Evolutionary conservation across 2,797 vertebrate genomes (phyloP), one percentile per base, ranked within the genome.

Genomic region (Muraenolepis orangiensis): DNA sequence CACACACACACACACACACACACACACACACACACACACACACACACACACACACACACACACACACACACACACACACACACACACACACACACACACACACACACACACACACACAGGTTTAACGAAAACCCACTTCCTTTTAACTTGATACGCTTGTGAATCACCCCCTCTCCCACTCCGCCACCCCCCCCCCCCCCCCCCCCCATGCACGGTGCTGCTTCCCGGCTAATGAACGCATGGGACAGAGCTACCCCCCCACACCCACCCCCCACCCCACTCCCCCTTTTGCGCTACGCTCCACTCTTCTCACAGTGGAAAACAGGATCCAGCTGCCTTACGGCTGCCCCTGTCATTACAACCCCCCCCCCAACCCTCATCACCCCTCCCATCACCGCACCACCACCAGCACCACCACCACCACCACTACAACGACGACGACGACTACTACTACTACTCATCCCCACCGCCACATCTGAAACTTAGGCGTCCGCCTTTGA

Each of bases 121-220:
- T 80, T 81, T 80, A 82, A 90, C 90, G 89, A 90, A 91, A 92
- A 90, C 89, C 91, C 89, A 82, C 90, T 91, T 85, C 92, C 88
- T 90, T 93, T 91, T 88, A 94, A 94, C 91, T 90, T 92, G 92
- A 94, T 94, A 93, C 84, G 90, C 91, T 93, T 93, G 91, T 92
- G 92, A 92, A 92, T 89, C 88, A 87, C 87, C 91, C 87, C 83
- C 85, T 23, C 34, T 7, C 72, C 69, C 71, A 29, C 75, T 13
- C 38, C 38, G 11, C 38, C 12, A 11, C 40, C 3, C 1, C 8
- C 12, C 38, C 13, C 40, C 4, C 2, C 11, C 40, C 4, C 40
- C 89, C 87, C 86, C 86, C 91, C 88, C 82, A 84, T 16, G 23
- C 12, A 72, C 69, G 84, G 82, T 75, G 83, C 87, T 89, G 86